Evolutionary conservation across 2,797 vertebrate genomes (phyloP), one percentile per base, ranked within the genome.

Genomic region (Epinephelus malabaricus): DNA sequence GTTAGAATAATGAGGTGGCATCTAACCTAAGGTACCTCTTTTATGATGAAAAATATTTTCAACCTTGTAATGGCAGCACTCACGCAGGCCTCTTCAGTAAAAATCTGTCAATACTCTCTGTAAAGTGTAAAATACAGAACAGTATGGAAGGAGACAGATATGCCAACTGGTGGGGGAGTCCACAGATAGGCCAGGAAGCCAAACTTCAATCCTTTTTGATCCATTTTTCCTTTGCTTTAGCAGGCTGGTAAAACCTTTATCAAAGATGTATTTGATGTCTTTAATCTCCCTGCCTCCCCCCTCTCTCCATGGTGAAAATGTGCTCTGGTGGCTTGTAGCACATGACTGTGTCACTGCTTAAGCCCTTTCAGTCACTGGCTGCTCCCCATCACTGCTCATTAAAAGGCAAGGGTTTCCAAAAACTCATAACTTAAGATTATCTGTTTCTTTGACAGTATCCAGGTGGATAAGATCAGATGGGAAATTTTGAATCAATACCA

Each of bases 181-280:
- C 40, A 30, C 46, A 64, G 11, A 51, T 43, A 53, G 21, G 47
- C 21, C 13, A 55, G 59, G 43, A 43, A 43, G 40, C 40, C 40
- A 43, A 43, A 43, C 40, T 43, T 11, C 40, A 43, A 43, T 43
- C 40, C 40, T 12, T 12, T 43, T 84, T 79, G 45, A 79, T 79
- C 40, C 55, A 40, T 70, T 76, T 73, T 72, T 30, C 54, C 71
- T 67, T 67, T 43, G 60, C 85, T 74, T 63, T 62, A 65, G 65
- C 72, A 30, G 65, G 59, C 54, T 66, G 55, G 25, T 69, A 50
- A 81, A 84, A 76, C 58, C 53, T 69, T 79, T 82, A 72, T 82
- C 76, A 84, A 81, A 84, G 64, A 82, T 81, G 79, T 79, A 76
- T 81, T 84, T 69, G 63, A 79, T 78, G 74, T 75, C 66, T 77